Base-by-base conservation (phyloP, 2,888 invertebrate genomes). In the Cordylochernes scorpioides region DNA sequence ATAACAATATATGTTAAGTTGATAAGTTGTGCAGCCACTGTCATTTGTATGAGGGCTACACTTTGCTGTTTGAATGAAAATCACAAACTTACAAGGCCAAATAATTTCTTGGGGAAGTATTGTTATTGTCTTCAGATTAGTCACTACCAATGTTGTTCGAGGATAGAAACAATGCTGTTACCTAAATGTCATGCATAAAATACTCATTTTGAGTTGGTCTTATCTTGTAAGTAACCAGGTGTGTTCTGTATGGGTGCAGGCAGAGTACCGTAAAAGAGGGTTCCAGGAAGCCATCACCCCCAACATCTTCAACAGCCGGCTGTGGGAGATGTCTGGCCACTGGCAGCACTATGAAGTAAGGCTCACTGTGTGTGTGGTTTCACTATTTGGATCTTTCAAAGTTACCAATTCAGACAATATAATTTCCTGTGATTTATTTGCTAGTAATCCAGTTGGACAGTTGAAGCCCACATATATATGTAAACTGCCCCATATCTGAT, bases 291-390 rank as follows among this genome's bases (percentile, higher is more conserved):
- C 97, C 26, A 69, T 94, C 3, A 65, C 82, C 0, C 94, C 94
- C 0, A 97, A 97, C 51, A 74, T 97, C 46, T 97, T 71, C 59
- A 94, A 94, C 54, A 64, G 71, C 3, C 86, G 84, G 50, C 55
- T 99, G 34, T 99, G 97, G 94, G 71, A 94, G 57, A 77, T 72
- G 2, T 91, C 91, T 0, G 97, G 94, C 1, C 97, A 97, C 57
- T 97, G 94, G 91, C 71, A 78, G 32, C 94, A 97, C 52, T 97
- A 97, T 52, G 60, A 82, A 0, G 70, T 64, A 48, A 57, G 59
- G n/a, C n/a, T 19, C 19, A 19, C 19, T 9, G n/a, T 9, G 8
- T 19, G 19, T 9, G n/a, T 19, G 8, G 8, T 19, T 9, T 19
- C 19, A 19, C 8, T 19, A n/a, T n/a, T n/a, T 19, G 8, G 19